These are phyloP conservation scores for Acromyrmex heyeri DNA, from an alignment of 1,140 invertebrate species.

Conservation along the genomic window DNA sequence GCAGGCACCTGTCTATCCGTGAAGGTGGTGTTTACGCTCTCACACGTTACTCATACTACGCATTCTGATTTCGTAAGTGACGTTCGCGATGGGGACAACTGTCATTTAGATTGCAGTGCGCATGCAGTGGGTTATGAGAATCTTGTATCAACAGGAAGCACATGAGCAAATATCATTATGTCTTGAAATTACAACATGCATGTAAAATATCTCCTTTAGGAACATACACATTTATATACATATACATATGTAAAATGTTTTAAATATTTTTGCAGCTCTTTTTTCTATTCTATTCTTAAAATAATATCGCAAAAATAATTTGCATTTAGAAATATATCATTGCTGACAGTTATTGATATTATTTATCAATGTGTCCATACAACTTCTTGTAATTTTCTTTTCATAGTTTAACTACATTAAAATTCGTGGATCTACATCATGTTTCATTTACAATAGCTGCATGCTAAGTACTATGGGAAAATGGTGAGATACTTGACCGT, in stretches of 20 bases:
- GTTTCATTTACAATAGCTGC: conserved; percentile 69
- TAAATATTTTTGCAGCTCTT: not conserved
- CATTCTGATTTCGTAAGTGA: conserved; percentile 66
- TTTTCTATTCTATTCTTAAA: not conserved
- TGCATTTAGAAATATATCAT: not conserved
- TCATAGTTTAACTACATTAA: not conserved
- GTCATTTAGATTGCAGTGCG: conserved; percentile 36
- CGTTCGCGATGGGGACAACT: conserved; percentile 38
- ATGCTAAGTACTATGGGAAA: conserved; percentile 78
- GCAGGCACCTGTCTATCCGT: conserved; percentile 54
- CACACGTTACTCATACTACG: conserved; percentile 44
- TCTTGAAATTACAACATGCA: not conserved
- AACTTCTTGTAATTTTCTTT: conserved; percentile 22
- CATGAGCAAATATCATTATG: not conserved
- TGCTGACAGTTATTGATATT: not conserved
- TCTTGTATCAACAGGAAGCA: conserved; percentile 46
- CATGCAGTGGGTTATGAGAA: conserved; percentile 44
- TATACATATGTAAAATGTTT: too few species aligned
- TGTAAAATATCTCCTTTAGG: not conserved
- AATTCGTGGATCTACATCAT: conserved; percentile 49
- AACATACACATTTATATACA: not conserved
- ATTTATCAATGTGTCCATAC: not conserved
- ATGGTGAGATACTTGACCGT: conserved; percentile 56
- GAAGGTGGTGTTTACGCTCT: conserved; percentile 48
- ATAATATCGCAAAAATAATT: not conserved